phyloP scores from a whole-genome alignment of 2,888 invertebrate genomes.

The Pycnomerus fuliginosus region DNA sequence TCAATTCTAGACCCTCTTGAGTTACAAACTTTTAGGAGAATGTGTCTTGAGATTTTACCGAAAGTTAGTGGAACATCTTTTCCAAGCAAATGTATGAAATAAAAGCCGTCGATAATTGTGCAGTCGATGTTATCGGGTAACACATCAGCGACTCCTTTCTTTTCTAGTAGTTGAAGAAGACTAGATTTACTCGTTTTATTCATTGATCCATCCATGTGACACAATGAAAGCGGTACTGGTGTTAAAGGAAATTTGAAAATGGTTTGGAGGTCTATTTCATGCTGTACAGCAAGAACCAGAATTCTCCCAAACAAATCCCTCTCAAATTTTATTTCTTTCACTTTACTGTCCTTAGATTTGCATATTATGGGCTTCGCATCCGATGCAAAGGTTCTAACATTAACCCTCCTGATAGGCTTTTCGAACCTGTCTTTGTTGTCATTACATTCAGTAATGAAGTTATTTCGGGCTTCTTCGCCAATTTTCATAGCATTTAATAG shows the following conservation, averaged over 20 bases:
- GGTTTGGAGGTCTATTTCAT: constrained; percentile 39
- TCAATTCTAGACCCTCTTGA: constrained; percentile 31
- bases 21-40: constrained; percentile 36
- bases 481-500: constrained; percentile 27
- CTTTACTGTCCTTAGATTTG: constrained; percentile 24
- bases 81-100: constrained; percentile 32
- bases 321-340: constrained; percentile 35
- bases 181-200: constrained; percentile 28
- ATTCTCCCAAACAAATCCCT: constrained; percentile 36
- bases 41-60: constrained; percentile 35
- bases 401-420: constrained; percentile 27
- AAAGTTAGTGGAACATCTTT: constrained; percentile 34
- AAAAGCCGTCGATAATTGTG: constrained; percentile 38
- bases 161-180: no score
- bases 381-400: constrained; percentile 34
- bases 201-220: constrained; percentile 22
- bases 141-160: constrained; percentile 13
- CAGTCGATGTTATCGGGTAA: constrained; percentile 24
- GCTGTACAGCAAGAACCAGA: constrained; percentile 33
- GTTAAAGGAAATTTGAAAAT: constrained; percentile 23
- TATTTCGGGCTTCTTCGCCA: constrained; percentile 3
- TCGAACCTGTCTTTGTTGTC: constrained; percentile 8
- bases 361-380: constrained; percentile 22
- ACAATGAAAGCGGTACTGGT: constrained; percentile 22
- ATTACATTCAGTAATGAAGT: constrained; percentile 11